Base-by-base conservation (phyloP, 2,113 vertebrate species). In the Athene noctua region DNA sequence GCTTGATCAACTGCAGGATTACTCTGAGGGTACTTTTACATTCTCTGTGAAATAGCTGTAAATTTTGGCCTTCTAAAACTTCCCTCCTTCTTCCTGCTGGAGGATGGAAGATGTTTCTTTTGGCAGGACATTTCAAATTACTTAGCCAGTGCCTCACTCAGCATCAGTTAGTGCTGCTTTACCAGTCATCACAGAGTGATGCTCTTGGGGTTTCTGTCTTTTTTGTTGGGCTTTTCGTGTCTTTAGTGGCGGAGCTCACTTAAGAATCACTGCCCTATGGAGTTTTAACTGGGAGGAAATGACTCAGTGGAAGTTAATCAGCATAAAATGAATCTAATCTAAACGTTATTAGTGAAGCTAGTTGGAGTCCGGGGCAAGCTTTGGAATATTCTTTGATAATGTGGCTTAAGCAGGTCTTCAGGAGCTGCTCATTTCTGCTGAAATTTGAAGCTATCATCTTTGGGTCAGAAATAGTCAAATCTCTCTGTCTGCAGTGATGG, bases 281-380 rank as follows among this genome's bases (percentile, higher is more conserved):
- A 86, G 77, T 42, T 75, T 57, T 89, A 74, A 67, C 72, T 75
- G 57, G 17, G 57, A 90, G 66, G 54, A 94, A 89, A 87, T 77
- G 78, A 66, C 70, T 94, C 80, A 34, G 12, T 68, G 88, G 78
- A 94, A 89, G 49, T 87, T 95, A 93, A 94, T 86, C 49, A 92
- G 68, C 88, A 66, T 95, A 87, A 92, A 82, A 91, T 85, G 42
- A 92, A 88, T 83, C 32, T 91, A 88, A 62, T 96, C 29, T 79
- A 59, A 82, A 57, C 3, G 22, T 63, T 94, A 66, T 77, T 92
- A 94, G 73, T 75, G 68, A 92, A 94, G 54, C 36, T 91, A 68
- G 55, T 75, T 91, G 83, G 36, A 85, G 30, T 94, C 30, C 40
- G 36, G 47, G 67, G 32, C 26, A 81, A 32, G 59, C 40, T 86